Conservation (phyloP, 2,888 invertebrate species). For the Tineola bisselliella region DNA sequence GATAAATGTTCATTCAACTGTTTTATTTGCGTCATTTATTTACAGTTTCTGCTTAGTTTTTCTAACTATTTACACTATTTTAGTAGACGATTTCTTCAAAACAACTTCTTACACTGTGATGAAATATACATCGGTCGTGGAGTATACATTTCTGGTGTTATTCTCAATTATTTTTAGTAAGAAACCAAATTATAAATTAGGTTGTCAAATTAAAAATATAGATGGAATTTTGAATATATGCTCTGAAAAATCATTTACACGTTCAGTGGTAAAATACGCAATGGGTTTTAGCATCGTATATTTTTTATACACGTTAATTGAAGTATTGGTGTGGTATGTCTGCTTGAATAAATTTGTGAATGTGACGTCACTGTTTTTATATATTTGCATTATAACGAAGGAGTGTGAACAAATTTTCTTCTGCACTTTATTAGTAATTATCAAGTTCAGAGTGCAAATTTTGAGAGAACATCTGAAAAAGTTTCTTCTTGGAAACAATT, state of each 20-base stretch:
- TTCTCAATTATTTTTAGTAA: neutral
- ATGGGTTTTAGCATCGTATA: neutral
- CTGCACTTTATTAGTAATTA: slow-evolving; percentile 13
- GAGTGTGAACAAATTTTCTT: slow-evolving; percentile 16
- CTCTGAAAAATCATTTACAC: neutral
- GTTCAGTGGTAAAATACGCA: neutral
- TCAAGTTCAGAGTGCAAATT: slow-evolving; percentile 13
- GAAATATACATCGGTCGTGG: neutral
- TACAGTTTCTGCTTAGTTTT: neutral
- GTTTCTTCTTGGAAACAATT: neutral
- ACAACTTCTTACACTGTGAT: neutral
- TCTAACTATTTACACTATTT: neutral
- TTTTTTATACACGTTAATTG: neutral
- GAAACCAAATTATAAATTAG: neutral
- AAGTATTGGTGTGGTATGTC: neutral
- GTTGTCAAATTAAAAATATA: neutral
- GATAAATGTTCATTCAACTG: neutral
- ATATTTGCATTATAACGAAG: slow-evolving; percentile 15
- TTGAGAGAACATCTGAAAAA: neutral
- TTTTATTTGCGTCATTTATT: neutral
- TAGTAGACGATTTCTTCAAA: neutral
- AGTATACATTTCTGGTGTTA: neutral
- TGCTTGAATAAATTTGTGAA: slow-evolving; percentile 16
- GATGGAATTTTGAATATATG: neutral
- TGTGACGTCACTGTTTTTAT: slow-evolving; percentile 16